Evolutionary conservation across 2,113 vertebrate species (phyloP).

Genomic region (Archocentrus centrarchus): DNA sequence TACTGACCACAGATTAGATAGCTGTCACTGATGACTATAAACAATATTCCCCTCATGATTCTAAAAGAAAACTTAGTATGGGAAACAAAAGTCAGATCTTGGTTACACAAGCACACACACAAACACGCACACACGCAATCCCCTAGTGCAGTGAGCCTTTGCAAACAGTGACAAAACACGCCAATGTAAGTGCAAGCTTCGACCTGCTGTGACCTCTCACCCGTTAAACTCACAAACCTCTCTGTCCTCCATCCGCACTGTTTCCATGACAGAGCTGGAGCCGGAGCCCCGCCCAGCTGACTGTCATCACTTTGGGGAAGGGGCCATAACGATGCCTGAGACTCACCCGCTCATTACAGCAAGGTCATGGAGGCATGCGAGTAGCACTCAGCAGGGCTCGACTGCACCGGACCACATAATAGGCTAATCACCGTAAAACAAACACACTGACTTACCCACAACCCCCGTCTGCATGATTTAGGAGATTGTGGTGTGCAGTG

Average conservation of each 20-base stretch:
- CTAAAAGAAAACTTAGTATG: not conserved
- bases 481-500: slow-evolving; percentile 25
- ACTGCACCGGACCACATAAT: slow-evolving; percentile 33
- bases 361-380: slow-evolving; percentile 31
- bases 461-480: slow-evolving; percentile 23
- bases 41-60: not conserved
- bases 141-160: not conserved
- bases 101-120: not conserved
- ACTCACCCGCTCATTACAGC: slow-evolving; percentile 22
- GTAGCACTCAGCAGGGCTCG: slow-evolving; percentile 22
- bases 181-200: not conserved
- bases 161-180: not conserved
- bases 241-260: not conserved
- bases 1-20: not conserved
- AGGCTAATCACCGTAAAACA: slow-evolving; percentile 56
- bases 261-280: not conserved
- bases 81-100: not conserved
- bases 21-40: not conserved
- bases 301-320: not conserved
- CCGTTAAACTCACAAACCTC: slow-evolving; percentile 15
- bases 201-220: not conserved
- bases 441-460: slow-evolving; percentile 38
- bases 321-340: slow-evolving; percentile 14
- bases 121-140: not conserved
- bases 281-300: not conserved